Percentiles rank a stretch among this genome's conserved stretches.
Conservation (phyloP, 1,140 invertebrate genomes). For the Brachionus paranguensis region DNA sequence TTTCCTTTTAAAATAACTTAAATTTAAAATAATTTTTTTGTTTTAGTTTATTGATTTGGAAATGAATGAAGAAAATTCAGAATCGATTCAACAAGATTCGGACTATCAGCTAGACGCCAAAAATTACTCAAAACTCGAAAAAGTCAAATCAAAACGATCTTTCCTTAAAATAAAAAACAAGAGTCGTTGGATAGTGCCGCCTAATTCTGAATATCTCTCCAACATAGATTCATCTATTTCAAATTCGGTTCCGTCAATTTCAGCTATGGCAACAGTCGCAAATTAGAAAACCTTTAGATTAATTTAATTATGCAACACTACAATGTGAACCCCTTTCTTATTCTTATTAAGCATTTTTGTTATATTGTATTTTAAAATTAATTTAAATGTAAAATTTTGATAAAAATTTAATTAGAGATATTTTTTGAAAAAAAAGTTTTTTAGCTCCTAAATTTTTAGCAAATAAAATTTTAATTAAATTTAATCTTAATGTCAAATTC, state of each 20-base stretch:
- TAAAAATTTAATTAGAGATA: background rate
- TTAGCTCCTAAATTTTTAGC: background rate
- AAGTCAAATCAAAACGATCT: background rate
- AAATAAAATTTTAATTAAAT: background rate
- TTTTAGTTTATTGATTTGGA: background rate
- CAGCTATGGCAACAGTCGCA: background rate
- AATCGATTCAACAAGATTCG: background rate
- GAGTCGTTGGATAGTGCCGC: background rate
- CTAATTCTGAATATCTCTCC: background rate
- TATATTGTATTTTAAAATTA: background rate
- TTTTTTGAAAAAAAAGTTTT: background rate
- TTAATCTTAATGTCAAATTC: background rate
- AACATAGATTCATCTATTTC: background rate
- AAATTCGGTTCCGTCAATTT: background rate
- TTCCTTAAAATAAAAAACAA: background rate
- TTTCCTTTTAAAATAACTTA: background rate
- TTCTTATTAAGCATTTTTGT: background rate
- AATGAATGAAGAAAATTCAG: background rate
- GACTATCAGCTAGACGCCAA: background rate
- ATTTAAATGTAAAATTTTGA: background rate
- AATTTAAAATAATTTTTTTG: background rate
- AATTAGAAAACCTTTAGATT: background rate
- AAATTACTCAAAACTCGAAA: background rate
- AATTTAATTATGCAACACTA: background rate
- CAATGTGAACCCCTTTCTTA: background rate